Evolutionary conservation across 1,140 invertebrate species (phyloP), one percentile per base, ranked within the genome.

Genomic region (Drosophila insularis): DNA sequence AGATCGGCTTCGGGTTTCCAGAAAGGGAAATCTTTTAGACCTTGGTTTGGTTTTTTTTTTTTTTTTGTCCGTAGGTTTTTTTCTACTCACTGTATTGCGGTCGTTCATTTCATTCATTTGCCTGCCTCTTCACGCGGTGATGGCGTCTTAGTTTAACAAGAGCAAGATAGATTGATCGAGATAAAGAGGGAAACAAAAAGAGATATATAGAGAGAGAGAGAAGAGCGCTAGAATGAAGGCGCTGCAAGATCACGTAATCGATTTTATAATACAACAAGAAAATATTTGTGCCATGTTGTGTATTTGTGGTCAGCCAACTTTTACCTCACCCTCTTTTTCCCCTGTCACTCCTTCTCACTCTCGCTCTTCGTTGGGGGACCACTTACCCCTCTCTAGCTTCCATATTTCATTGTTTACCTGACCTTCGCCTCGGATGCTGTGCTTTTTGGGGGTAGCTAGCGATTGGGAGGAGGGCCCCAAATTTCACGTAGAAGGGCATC

Each of bases 201-300:
- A 43, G 14, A 8, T 4, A 43, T 8, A n/a, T 2, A 40, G 39
- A 43, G n/a, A 43, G 40, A 43, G 40, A 17, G 14, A 43, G 40
- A n/a, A n/a, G 40, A 40, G 39, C 65, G 69, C 69, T 23, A 40
- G 39, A n/a, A 13, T n/a, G 8, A 40, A 13, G 40, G 40, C n/a
- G 5, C 1, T 11, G 17, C 43, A 50, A 50, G 76, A 87, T 87
- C 84, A 87, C 84, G 84, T 87, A 87, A 87, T 87, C 84, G 84
- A 87, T 89, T 82, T 80, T 89, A 84, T 87, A 84, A 89, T 84
- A 73, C 72, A 71, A 63, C 55, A 62, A 63, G 77, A 64, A 59
- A 54, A 61, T 35, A 55, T 60, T 43, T 35, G 43, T 50, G 43
- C 43, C 43, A 50, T 50, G 40, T 14, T 50, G 43, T 50, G 6